Percentiles rank a stretch among this genome's conserved stretches.
Evolutionary conservation across 2,888 invertebrate genomes (phyloP).

Genomic region (Dicycla oo): DNA sequence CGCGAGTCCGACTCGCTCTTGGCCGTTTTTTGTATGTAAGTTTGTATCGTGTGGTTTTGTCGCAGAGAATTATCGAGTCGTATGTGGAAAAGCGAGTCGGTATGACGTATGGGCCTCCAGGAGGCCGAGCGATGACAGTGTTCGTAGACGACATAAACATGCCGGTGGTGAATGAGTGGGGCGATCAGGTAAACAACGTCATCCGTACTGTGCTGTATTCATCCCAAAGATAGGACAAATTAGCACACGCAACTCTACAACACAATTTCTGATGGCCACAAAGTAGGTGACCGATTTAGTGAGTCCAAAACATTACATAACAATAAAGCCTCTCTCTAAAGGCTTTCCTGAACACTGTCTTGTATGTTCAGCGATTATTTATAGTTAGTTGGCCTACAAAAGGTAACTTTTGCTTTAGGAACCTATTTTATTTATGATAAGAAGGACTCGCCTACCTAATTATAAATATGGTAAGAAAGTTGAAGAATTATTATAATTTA

Average conservation of each 20-base stretch:
- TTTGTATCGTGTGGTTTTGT: background rate
- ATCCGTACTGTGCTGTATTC: background rate
- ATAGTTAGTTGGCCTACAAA: background rate
- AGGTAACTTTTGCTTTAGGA: background rate
- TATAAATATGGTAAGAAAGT: background rate
- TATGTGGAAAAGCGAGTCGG: slow-evolving; percentile 97
- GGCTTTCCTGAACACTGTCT: background rate
- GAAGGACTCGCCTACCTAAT: background rate
- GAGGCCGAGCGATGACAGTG: slow-evolving; percentile 95
- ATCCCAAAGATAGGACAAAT: background rate
- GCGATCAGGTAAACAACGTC: slow-evolving; percentile 93
- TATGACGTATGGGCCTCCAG: slow-evolving; percentile 96
- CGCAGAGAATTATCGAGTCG: slow-evolving; percentile 95
- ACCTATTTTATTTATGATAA: background rate
- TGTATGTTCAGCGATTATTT: background rate
- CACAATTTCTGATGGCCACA: background rate
- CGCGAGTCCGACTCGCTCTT: no score
- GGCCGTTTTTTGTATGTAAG: no score
- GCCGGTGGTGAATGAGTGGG: slow-evolving; percentile 98
- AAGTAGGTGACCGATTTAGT: background rate
- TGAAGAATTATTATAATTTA: slow-evolving; percentile 9
- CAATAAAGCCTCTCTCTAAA: background rate
- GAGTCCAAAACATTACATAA: background rate
- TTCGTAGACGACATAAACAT: slow-evolving; percentile 98
- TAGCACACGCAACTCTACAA: background rate